Evolutionary conservation across 2,888 invertebrate genomes (phyloP).

Genomic region (Eupelmus urozonus): DNA sequence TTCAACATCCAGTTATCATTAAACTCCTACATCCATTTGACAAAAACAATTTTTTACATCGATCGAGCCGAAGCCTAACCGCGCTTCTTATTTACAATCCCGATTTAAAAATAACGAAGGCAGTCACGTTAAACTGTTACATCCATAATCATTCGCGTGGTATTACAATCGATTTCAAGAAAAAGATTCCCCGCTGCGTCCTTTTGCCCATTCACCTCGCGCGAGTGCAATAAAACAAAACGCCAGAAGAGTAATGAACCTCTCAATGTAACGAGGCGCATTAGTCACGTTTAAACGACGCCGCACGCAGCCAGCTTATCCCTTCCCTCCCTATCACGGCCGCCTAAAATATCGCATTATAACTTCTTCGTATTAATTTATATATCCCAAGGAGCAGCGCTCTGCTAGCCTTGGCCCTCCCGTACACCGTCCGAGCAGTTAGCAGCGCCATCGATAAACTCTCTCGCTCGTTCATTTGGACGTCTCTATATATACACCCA

Average conservation of each 20-base stretch:
- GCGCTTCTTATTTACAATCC: too few species aligned
- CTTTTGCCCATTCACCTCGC: neutral
- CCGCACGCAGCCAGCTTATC: neutral
- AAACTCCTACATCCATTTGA: too few species aligned
- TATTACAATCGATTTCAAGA: too few species aligned
- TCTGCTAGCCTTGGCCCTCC: too few species aligned
- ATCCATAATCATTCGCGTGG: too few species aligned
- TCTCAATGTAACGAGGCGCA: neutral
- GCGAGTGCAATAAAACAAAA: neutral
- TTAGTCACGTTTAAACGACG: neutral
- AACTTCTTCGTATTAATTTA: conserved; percentile 29
- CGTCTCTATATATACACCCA: neutral
- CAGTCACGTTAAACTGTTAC: too few species aligned
- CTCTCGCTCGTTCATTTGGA: conserved; percentile 13
- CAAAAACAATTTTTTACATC: too few species aligned
- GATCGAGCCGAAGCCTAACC: too few species aligned
- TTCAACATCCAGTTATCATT: too few species aligned
- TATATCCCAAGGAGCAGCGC: neutral
- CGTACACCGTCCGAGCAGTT: neutral
- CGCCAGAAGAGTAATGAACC: neutral
- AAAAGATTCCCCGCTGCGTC: too few species aligned
- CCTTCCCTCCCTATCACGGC: neutral
- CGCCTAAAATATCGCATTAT: conserved; percentile 11
- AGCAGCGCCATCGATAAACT: neutral
- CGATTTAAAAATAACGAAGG: too few species aligned